Evolutionary conservation across 2,113 vertebrate genomes (phyloP).

Genomic region (Gopherus flavomarginatus): DNA sequence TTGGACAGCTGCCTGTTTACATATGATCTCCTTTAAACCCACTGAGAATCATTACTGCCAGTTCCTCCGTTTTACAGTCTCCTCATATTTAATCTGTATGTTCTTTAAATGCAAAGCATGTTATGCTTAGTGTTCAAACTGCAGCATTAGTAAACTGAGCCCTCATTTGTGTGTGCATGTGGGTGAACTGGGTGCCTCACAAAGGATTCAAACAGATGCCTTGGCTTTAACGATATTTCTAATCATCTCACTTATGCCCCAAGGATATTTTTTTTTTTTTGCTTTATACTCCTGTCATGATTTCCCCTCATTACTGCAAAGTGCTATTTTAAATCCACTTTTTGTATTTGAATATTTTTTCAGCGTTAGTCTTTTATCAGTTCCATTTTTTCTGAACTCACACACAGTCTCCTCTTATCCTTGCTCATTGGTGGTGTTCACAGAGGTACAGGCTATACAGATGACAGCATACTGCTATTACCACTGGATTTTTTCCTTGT

Average conservation of each 20-base stretch:
- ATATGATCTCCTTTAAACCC: neutral
- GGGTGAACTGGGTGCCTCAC: slow-evolving; percentile 62
- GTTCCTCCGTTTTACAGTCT: slow-evolving; percentile 6
- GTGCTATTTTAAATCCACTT: slow-evolving; percentile 55
- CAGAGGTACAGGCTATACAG: neutral
- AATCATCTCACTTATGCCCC: slow-evolving; percentile 73
- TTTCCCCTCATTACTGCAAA: slow-evolving; percentile 59
- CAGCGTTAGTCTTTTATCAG: slow-evolving; percentile 11
- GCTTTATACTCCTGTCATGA: slow-evolving; percentile 69
- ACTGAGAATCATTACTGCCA: neutral
- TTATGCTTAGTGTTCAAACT: slow-evolving; percentile 60
- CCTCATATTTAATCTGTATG: slow-evolving; percentile 44
- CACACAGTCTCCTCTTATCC: neutral
- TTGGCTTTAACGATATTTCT: slow-evolving; percentile 74
- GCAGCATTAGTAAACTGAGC: slow-evolving; percentile 57
- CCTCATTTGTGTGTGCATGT: slow-evolving; percentile 36
- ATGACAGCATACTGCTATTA: neutral
- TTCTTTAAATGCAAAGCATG: slow-evolving; percentile 65
- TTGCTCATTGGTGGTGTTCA: neutral
- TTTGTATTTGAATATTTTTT: slow-evolving; percentile 50
- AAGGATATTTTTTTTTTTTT: slow-evolving; percentile 58
- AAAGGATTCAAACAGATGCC: slow-evolving; percentile 71
- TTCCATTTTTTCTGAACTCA: neutral
- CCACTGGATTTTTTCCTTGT: neutral
- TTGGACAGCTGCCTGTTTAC: slow-evolving; percentile 51